These are phyloP conservation scores for Temnothorax rugatulus DNA, from an alignment of 2,888 invertebrate species.

Conservation along the genomic window DNA sequence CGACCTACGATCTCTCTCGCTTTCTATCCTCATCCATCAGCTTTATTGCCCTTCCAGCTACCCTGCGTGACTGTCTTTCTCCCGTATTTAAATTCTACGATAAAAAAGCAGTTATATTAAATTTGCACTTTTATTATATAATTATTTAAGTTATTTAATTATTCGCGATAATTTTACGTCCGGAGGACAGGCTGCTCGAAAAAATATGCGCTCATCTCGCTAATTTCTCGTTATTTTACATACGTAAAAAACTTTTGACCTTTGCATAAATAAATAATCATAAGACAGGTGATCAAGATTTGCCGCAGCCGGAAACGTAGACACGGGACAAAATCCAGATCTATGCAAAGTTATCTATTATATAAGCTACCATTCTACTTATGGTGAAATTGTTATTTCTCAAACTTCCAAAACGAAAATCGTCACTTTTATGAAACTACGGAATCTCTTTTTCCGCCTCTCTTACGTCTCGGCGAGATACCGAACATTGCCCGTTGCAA, in stretches of 20 bases:
- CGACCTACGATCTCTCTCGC: conserved; percentile 66
- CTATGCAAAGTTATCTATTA: not conserved
- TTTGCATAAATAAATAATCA: not conserved
- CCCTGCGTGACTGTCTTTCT: not conserved
- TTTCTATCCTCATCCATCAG: conserved; percentile 27
- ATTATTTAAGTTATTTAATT: not conserved
- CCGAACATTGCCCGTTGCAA: not conserved
- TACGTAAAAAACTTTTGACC: not conserved
- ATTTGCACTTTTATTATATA: not conserved
- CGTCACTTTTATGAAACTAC: conserved; percentile 22
- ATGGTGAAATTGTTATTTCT: not conserved
- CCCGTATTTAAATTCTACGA: not conserved
- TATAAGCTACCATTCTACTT: not conserved
- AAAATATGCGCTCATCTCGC: not conserved
- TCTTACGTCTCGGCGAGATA: not conserved
- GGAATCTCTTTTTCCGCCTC: not conserved
- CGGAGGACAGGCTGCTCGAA: too few species aligned
- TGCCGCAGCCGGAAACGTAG: not conserved
- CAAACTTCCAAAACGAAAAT: not conserved
- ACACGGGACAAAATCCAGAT: not conserved
- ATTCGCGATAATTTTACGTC: not conserved
- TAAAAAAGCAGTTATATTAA: not conserved
- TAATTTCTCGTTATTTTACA: not conserved
- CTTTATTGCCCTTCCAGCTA: conserved; percentile 25
- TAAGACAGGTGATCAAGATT: not conserved